Evolutionary conservation across 2,113 vertebrate species (phyloP).

Genomic region (Centropus unirufus): DNA sequence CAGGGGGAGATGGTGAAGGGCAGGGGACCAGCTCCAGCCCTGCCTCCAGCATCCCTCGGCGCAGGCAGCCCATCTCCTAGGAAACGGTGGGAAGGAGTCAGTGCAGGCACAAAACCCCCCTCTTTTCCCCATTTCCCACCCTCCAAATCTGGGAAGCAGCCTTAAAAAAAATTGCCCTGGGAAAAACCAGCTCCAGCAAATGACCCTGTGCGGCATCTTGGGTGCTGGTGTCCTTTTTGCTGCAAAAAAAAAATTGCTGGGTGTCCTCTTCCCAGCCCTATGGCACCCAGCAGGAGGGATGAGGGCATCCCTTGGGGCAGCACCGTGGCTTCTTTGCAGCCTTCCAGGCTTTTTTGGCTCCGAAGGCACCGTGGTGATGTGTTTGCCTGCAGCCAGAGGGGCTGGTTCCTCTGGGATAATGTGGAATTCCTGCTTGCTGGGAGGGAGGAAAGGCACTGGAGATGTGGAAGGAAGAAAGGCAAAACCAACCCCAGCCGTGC

Average conservation of each 20-base stretch:
- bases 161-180: rapidly evolving
- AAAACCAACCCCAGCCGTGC: background rate
- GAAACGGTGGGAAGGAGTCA: background rate
- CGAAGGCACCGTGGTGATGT: rapidly evolving
- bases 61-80: background rate
- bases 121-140: background rate
- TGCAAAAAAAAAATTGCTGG: background rate
- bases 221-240: rapidly evolving
- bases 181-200: background rate
- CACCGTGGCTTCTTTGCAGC: rapidly evolving
- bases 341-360: background rate
- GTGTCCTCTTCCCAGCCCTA: background rate
- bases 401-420: background rate
- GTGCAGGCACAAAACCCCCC: background rate
- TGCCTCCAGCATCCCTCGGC: background rate
- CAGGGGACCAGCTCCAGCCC: background rate
- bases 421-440: background rate
- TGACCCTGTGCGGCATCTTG: rapidly evolving
- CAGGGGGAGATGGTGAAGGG: background rate
- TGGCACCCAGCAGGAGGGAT: background rate
- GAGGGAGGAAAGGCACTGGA: background rate
- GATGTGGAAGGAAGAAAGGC: background rate
- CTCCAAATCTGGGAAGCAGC: background rate
- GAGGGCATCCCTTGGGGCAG: background rate
- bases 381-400: background rate